Conservation (phyloP, 2,113 vertebrate species). For the Otus sunia region DNA sequence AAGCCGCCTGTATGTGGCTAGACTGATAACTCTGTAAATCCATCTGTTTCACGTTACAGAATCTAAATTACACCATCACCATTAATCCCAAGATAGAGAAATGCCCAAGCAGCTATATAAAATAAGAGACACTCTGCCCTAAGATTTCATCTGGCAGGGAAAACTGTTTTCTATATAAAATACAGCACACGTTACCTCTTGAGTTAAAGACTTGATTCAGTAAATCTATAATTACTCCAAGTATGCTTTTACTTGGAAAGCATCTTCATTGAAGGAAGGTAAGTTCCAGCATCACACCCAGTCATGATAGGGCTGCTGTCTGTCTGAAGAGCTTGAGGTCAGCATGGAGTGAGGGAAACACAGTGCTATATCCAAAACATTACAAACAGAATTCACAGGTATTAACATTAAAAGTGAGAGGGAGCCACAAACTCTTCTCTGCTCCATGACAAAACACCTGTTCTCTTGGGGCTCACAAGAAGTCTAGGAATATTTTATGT, state of each 20-base stretch:
- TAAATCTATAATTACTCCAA: not conserved
- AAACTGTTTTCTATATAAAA: conserved; percentile 21
- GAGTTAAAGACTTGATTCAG: not conserved
- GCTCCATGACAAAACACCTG: not conserved
- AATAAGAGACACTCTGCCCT: not conserved
- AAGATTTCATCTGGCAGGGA: conserved; percentile 8
- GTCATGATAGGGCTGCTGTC: not conserved
- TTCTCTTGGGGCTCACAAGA: not conserved
- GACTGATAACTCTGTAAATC: conserved; percentile 25
- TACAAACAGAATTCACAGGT: not conserved
- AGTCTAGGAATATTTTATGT: not conserved
- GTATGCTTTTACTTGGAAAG: not conserved
- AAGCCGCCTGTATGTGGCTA: not conserved
- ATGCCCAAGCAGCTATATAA: conserved; percentile 4
- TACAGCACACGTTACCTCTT: not conserved
- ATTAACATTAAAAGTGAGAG: not conserved
- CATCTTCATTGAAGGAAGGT: not conserved
- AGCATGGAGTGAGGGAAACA: not conserved
- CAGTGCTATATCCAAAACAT: not conserved
- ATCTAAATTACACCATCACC: conserved; percentile 33
- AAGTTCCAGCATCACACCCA: not conserved
- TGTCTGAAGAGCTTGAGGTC: not conserved
- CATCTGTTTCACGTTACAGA: not conserved
- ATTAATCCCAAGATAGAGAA: conserved; percentile 16
- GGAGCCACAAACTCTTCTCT: not conserved